Conservation (phyloP, 2,797 vertebrate genomes). For the Sebastes itinus region DNA sequence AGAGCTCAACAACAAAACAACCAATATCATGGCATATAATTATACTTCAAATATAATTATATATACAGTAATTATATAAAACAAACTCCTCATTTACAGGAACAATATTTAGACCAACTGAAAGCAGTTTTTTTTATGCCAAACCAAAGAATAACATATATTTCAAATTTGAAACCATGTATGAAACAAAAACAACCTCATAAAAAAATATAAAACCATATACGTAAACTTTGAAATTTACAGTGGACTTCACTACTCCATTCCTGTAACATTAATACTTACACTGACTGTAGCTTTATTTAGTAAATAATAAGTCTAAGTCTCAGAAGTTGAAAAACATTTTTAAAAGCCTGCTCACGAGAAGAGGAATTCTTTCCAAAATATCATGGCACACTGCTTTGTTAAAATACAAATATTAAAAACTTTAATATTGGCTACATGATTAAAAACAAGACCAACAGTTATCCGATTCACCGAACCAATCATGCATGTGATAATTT, state of each 20-base stretch:
- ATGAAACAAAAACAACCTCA: background rate
- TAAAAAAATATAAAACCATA: background rate
- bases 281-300: background rate
- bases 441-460: background rate
- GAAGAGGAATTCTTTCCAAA: too few species aligned
- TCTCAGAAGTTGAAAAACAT: background rate
- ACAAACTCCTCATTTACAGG: background rate
- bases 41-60: background rate
- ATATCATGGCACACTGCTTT: background rate
- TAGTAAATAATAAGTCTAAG: background rate
- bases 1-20: background rate
- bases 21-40: background rate
- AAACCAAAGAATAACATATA: background rate
- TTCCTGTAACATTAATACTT: background rate
- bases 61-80: background rate
- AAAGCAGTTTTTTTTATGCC: background rate
- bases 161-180: background rate
- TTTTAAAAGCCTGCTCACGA: background rate
- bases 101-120: background rate
- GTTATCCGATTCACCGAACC: background rate
- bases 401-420: background rate
- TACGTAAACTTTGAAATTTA: background rate
- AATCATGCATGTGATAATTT: background rate
- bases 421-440: background rate
- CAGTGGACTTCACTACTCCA: background rate